These are phyloP conservation scores for Diorhabda sublineata DNA, from an alignment of 1,140 invertebrate species.

Conservation along the genomic window DNA sequence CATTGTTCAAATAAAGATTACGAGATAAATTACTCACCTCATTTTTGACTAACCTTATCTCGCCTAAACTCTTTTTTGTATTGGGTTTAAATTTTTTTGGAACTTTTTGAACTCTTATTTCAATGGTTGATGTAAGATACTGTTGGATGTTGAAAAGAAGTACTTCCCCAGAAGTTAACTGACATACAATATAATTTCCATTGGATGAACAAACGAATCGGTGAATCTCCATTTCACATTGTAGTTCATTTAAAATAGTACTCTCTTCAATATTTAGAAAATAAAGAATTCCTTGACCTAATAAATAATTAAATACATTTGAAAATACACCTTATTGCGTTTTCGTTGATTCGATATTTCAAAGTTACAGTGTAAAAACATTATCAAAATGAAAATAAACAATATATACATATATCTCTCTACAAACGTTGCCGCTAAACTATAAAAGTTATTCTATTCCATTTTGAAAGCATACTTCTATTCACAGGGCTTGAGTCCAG, in stretches of 20 bases:
- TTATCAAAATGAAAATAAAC: too few relatives aligned
- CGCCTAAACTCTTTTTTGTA: constrained; percentile 7
- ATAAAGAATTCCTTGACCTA: constrained; percentile 50
- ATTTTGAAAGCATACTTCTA: too few relatives aligned
- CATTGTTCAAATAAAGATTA: background rate
- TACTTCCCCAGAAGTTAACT: constrained; percentile 56
- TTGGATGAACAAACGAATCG: constrained; percentile 52
- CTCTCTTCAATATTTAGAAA: constrained; percentile 55
- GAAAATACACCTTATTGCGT: too few relatives aligned
- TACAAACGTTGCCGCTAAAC: too few relatives aligned
- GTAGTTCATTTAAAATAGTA: constrained; percentile 47
- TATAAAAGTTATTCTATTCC: too few relatives aligned
- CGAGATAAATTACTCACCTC: constrained; percentile 3
- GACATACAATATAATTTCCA: constrained; percentile 56
- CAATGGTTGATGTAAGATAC: constrained; percentile 26
- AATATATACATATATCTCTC: too few relatives aligned
- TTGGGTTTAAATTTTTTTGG: constrained; percentile 18
- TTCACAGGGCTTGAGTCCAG: too few relatives aligned
- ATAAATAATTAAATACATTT: background rate
- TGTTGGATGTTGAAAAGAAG: constrained; percentile 50
- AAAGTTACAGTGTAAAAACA: too few relatives aligned
- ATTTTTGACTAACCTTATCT: constrained; percentile 8
- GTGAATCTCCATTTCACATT: constrained; percentile 49
- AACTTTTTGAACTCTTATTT: constrained; percentile 22
- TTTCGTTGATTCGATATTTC: too few relatives aligned